Percentiles rank a stretch among this genome's conserved stretches.
These are phyloP conservation scores for Eristalinus aeneus DNA, from an alignment of 2,888 invertebrate genomes.

Conservation along the genomic window DNA sequence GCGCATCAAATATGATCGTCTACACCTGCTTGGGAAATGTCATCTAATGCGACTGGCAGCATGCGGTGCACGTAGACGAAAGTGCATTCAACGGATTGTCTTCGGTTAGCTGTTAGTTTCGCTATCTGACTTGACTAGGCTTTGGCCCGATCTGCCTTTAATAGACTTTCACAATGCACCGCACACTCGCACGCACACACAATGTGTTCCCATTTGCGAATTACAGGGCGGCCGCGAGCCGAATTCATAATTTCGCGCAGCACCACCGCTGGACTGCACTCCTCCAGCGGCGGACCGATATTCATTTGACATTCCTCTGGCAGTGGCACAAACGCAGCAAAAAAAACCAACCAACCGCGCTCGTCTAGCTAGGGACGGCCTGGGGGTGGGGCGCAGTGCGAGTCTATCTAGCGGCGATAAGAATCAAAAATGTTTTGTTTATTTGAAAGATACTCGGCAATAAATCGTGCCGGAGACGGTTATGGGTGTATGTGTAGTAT, in stretches of 20 bases:
- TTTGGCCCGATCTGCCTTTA: slow-evolving; percentile 50
- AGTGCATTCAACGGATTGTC: slow-evolving; percentile 69
- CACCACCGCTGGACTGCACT: slow-evolving; percentile 36
- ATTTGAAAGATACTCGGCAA: slow-evolving; percentile 56
- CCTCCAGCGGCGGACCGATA: slow-evolving; percentile 3
- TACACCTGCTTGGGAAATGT: slow-evolving; percentile 69
- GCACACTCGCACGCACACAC: background rate
- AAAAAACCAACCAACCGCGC: background rate
- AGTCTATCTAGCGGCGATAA: slow-evolving; percentile 48
- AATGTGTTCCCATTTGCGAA: slow-evolving; percentile 66
- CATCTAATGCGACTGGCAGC: slow-evolving; percentile 64
- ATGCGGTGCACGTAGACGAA: slow-evolving; percentile 68
- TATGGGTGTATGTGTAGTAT: background rate
- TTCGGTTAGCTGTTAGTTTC: slow-evolving; percentile 49
- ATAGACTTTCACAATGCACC: slow-evolving; percentile 46
- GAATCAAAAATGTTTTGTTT: slow-evolving; percentile 69
- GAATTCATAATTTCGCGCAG: slow-evolving; percentile 55
- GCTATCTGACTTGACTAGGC: slow-evolving; percentile 38
- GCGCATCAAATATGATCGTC: slow-evolving; percentile 51
- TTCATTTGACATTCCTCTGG: slow-evolving; percentile 25
- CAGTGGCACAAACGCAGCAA: background rate
- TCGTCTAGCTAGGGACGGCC: background rate
- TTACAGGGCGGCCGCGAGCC: slow-evolving; percentile 48
- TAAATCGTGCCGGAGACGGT: slow-evolving; percentile 63
- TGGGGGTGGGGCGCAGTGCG: background rate